These are phyloP conservation scores for Antennarius maculatus DNA, from an alignment of 2,797 vertebrate species.

Conservation along the genomic window DNA sequence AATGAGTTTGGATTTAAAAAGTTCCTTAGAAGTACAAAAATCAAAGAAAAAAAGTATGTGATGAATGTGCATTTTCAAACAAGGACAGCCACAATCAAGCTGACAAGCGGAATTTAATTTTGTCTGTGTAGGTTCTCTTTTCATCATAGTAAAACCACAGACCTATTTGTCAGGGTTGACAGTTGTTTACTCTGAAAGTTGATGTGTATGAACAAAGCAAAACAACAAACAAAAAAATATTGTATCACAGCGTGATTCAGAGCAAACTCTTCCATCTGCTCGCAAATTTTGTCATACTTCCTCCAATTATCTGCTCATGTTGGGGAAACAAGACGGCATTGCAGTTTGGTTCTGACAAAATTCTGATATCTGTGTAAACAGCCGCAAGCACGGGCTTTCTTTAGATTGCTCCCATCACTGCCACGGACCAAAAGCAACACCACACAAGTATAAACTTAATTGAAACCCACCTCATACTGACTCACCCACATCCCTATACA, in stretches of 20 bases:
- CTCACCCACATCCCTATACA: neutral
- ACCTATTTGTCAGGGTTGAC: slow-evolving; percentile 51
- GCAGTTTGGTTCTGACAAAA: slow-evolving; percentile 29
- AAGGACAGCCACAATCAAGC: slow-evolving; percentile 30
- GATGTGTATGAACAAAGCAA: too few relatives aligned
- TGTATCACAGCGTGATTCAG: neutral
- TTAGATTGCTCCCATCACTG: slow-evolving; percentile 37
- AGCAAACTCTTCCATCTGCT: slow-evolving; percentile 16
- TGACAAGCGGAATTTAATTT: slow-evolving; percentile 39
- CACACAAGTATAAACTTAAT: slow-evolving; percentile 46
- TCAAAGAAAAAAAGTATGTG: slow-evolving; percentile 29
- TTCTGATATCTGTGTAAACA: slow-evolving; percentile 21
- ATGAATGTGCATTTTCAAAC: slow-evolving; percentile 46
- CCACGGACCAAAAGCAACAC: slow-evolving; percentile 30
- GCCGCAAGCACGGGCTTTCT: slow-evolving; percentile 14
- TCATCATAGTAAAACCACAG: slow-evolving; percentile 40
- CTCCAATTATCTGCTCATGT: slow-evolving; percentile 20
- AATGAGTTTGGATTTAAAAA: slow-evolving; percentile 11
- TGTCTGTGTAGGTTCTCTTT: slow-evolving; percentile 40
- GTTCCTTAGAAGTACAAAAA: slow-evolving; percentile 31
- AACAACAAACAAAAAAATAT: slow-evolving; percentile 2
- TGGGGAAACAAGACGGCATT: slow-evolving; percentile 32
- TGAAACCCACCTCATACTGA: slow-evolving; percentile 42
- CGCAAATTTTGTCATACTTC: slow-evolving; percentile 13
- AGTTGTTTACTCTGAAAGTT: slow-evolving; percentile 28